Conservation (phyloP, 64 coral and sea anemone species). For the Cladopsammia gracilis region DNA sequence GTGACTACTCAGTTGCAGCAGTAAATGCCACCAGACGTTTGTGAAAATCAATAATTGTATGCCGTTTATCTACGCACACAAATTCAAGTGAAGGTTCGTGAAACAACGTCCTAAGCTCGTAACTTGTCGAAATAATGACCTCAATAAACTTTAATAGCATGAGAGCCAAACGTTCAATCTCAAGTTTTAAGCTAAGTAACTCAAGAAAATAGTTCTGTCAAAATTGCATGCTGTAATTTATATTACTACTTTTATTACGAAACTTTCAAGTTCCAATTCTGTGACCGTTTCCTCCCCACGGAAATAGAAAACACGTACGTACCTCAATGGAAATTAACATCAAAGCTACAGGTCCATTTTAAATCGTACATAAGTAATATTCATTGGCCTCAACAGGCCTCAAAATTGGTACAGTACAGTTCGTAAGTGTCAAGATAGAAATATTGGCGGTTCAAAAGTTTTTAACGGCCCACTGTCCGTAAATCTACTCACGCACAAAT, state of each 20-base stretch:
- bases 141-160: neutral
- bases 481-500: slow-evolving; percentile 9
- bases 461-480: slow-evolving; percentile 13
- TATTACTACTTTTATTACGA: neutral
- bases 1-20: slow-evolving; percentile 64
- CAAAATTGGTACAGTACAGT: neutral
- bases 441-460: slow-evolving; percentile 2
- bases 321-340: too few species aligned
- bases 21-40: neutral
- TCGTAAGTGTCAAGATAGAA: neutral
- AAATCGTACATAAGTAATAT: neutral
- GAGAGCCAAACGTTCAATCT: neutral
- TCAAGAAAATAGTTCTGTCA: neutral
- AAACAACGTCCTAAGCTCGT: too few species aligned
- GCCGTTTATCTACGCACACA: too few species aligned
- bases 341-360: neutral
- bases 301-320: too few species aligned
- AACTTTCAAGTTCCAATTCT: neutral
- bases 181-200: neutral
- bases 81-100: too few species aligned
- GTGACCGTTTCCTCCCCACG: too few species aligned
- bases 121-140: neutral
- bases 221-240: neutral
- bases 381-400: neutral
- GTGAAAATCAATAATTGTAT: neutral